These are phyloP conservation scores for Cepaea nemoralis DNA, from an alignment of 1,140 invertebrate genomes.

Conservation along the genomic window DNA sequence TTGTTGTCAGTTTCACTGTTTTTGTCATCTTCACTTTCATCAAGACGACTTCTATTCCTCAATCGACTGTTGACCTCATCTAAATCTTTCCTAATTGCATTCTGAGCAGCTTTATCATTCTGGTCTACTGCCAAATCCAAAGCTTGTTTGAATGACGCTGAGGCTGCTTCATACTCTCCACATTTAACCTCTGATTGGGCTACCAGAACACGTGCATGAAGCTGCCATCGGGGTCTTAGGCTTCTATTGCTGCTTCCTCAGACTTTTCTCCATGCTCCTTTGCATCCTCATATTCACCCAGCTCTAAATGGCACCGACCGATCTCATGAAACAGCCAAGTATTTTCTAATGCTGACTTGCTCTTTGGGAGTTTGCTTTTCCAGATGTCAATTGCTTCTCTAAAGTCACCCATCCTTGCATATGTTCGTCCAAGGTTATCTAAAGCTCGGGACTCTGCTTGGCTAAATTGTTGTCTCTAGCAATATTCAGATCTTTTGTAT, in stretches of 20 bases:
- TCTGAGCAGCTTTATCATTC: no score
- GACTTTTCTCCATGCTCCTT: constrained; percentile 70
- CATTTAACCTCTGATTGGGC: constrained; percentile 70
- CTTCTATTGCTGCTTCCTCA: constrained; percentile 64
- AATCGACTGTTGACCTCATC: no score
- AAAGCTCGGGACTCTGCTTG: constrained; percentile 70
- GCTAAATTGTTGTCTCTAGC: constrained; percentile 63
- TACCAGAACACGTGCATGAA: constrained; percentile 70
- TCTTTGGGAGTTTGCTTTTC: constrained; percentile 67
- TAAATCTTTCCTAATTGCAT: no score
- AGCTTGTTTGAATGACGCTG: no score
- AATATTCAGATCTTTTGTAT: constrained; percentile 66
- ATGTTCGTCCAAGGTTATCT: constrained; percentile 70
- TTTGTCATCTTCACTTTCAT: no score
- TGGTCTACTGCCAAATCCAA: no score
- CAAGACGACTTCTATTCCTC: no score
- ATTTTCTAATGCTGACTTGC: constrained; percentile 65
- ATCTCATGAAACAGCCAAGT: constrained; percentile 73
- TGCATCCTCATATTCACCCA: constrained; percentile 62
- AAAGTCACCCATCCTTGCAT: constrained; percentile 69
- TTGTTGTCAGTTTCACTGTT: no score
- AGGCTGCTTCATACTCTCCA: no score
- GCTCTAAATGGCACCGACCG: constrained; percentile 70
- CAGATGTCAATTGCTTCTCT: constrained; percentile 69
- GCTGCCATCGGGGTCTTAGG: constrained; percentile 69